These are phyloP conservation scores for Brenthis ino DNA, from an alignment of 2,888 invertebrate genomes.

Conservation along the genomic window DNA sequence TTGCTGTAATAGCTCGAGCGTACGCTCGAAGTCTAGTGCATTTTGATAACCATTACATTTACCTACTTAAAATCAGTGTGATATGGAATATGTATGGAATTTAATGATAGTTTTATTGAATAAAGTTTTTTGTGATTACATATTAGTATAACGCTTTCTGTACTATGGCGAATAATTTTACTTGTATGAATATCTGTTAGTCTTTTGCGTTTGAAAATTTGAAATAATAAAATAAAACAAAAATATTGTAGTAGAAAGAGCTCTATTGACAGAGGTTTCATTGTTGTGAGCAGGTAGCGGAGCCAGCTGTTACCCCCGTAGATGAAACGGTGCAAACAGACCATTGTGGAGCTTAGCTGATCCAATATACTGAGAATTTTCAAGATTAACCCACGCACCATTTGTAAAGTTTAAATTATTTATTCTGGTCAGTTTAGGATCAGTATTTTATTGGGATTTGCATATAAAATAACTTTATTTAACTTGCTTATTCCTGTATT, in stretches of 20 bases:
- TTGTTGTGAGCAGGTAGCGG: constrained; percentile 74
- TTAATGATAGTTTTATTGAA: constrained; percentile 1
- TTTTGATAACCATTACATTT: constrained; percentile 8
- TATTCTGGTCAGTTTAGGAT: neutral
- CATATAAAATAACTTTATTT: neutral
- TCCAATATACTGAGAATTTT: constrained; percentile 52
- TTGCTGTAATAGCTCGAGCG: constrained; percentile 51
- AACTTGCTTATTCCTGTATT: no score
- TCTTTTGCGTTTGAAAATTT: constrained; percentile 41
- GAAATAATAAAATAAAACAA: constrained; percentile 47
- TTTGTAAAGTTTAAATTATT: constrained; percentile 25
- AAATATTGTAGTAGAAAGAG: constrained; percentile 56
- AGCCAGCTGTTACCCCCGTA: constrained; percentile 65
- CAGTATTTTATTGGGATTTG: neutral
- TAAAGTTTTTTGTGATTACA: no score
- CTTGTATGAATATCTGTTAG: constrained; percentile 30
- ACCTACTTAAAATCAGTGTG: neutral
- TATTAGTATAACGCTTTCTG: no score
- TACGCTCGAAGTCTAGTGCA: constrained; percentile 47
- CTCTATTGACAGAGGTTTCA: constrained; percentile 67
- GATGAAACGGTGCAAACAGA: constrained; percentile 61
- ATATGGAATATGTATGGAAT: neutral
- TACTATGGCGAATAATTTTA: neutral
- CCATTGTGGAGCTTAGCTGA: constrained; percentile 56
- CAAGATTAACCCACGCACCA: constrained; percentile 49